Evolutionary conservation across 1,140 invertebrate species (phyloP).

Genomic region (Araneus ventricosus): DNA sequence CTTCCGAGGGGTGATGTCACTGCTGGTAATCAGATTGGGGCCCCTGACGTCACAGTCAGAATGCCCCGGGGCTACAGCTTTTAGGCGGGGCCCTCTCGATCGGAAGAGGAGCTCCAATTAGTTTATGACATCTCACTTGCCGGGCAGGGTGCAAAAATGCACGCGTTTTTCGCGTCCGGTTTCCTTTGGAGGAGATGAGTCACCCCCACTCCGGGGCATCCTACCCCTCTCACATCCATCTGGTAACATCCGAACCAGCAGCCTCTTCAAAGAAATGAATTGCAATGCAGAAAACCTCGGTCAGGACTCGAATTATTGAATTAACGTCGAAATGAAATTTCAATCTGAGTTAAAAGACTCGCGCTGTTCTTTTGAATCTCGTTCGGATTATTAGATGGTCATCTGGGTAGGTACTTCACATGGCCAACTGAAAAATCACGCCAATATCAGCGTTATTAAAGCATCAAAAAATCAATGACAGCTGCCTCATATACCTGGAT

Average conservation of each 20-base stretch:
- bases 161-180: neutral
- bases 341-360: too few species aligned
- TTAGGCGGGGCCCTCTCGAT: neutral
- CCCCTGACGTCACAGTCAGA: neutral
- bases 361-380: too few species aligned
- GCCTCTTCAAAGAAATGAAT: neutral
- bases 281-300: neutral
- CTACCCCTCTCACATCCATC: neutral
- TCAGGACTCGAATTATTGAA: too few species aligned
- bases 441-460: too few species aligned
- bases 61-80: neutral
- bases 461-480: too few species aligned
- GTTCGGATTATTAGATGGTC: too few species aligned
- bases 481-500: too few species aligned
- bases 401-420: too few species aligned
- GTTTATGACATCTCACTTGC: neutral
- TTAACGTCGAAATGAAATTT: too few species aligned
- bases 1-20: neutral
- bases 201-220: neutral
- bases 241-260: neutral
- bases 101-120: slow-evolving; percentile 21
- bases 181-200: neutral
- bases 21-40: slow-evolving; percentile 36
- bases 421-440: too few species aligned
- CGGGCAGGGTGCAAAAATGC: neutral